Evolutionary conservation across 2,888 invertebrate genomes (phyloP).

Genomic region (Dryocosmus kuriphilus): DNA sequence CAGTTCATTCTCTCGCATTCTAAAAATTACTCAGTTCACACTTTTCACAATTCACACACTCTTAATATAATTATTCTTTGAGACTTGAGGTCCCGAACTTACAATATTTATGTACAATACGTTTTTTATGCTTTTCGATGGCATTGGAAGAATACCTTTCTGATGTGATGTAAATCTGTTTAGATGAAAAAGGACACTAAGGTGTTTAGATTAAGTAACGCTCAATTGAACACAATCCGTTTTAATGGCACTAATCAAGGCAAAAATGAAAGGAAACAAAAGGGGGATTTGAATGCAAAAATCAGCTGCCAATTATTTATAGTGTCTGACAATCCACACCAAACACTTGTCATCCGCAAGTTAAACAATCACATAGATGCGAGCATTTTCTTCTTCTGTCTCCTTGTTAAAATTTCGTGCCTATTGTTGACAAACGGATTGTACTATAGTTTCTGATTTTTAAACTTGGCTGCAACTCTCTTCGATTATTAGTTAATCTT

Average conservation of each 20-base stretch:
- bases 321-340: neutral
- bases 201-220: slow-evolving; percentile 11
- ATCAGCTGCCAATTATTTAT: slow-evolving; percentile 19
- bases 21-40: slow-evolving; percentile 5
- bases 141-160: slow-evolving; percentile 18
- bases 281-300: neutral
- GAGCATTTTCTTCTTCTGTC: neutral
- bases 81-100: neutral
- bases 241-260: slow-evolving; percentile 27
- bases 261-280: neutral
- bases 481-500: slow-evolving; percentile 1
- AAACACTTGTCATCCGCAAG: neutral
- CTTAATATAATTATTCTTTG: neutral
- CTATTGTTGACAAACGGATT: slow-evolving; percentile 7
- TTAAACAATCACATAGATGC: too few species aligned
- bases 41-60: neutral
- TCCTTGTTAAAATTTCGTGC: neutral
- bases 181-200: neutral
- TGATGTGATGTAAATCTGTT: neutral
- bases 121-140: slow-evolving; percentile 4
- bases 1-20: slow-evolving; percentile 11
- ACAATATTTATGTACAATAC: slow-evolving; percentile 21
- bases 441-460: slow-evolving; percentile 6
- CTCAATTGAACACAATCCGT: neutral
- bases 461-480: slow-evolving; percentile 5